Base-by-base conservation (phyloP, 2,797 vertebrate species). In the Poeciliopsis infans region DNA sequence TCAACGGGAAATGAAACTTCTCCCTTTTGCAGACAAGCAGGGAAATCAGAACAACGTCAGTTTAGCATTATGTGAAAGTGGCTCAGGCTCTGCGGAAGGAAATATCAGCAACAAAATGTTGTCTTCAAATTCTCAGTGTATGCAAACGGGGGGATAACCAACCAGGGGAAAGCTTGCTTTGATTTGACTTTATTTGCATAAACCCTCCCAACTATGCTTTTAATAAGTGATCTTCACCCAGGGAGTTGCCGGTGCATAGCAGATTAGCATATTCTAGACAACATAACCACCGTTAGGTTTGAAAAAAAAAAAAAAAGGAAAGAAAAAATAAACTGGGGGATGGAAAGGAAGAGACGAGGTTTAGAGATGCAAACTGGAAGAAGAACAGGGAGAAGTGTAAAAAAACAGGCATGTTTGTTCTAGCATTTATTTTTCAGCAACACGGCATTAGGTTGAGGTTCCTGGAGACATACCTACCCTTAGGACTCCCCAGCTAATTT, bases 221-320 rank as follows among this genome's bases (percentile, higher is more conserved):
- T 95, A 95, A 95, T 95, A 95, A 94, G 93, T 95, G 94, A 94
- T 94, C 92, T 91, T 92, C 94, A 95, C 92, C 93, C 92, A 92
- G 94, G 94, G 94, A 95, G 91, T 94, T 94, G 93, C 92, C 87
- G 59, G 94, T 88, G 93, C 91, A 88, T 92, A 79, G 82, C 86
- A 93, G 85, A 95, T 95, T 95, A 93, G 90, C 93, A 95, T 95
- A 94, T 94, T 91, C 90, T 83, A 93, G 89, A 91, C 93, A 94
- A 94, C 91, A 94, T 89, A 91, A 93, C 92, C 91, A 94, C 90
- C 47, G 83, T 87, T 93, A 90, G 90, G 91, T 93, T 87, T 57
- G 31, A 75, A 69, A 71, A 76, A 47, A 33, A 74, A 33, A 74
- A 12, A 72, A n/a, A 80, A 59, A 74, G 59, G 7, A 51, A 57